These are phyloP conservation scores for Hydrolagus affinis DNA, from an alignment of 2,113 vertebrate species.

Conservation along the genomic window DNA sequence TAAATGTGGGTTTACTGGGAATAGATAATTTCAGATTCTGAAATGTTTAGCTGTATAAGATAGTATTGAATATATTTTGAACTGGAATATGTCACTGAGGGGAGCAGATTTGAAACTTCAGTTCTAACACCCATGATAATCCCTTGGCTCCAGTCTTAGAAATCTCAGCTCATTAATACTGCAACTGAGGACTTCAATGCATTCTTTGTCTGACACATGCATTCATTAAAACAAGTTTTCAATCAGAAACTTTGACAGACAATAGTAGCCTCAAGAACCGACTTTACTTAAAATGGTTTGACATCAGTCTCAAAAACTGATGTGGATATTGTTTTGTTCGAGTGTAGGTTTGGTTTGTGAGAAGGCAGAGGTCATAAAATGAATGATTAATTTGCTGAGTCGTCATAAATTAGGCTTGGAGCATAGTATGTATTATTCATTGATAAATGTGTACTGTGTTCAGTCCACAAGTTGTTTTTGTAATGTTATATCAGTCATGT, in stretches of 20 bases:
- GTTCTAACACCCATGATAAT: constrained; percentile 4
- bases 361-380: constrained; percentile 27
- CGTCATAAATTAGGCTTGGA: constrained; percentile 27
- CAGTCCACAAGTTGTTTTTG: neutral
- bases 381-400: constrained; percentile 32
- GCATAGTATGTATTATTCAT: constrained; percentile 25
- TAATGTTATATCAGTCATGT: neutral
- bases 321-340: constrained; percentile 25
- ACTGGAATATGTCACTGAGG: neutral
- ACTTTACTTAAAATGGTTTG: constrained; percentile 17
- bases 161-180: constrained; percentile 18
- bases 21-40: neutral
- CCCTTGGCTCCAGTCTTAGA: neutral
- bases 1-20: neutral
- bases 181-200: constrained; percentile 1
- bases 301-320: constrained; percentile 27
- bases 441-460: neutral
- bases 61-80: neutral
- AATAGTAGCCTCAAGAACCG: constrained; percentile 14
- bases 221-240: constrained; percentile 17
- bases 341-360: constrained; percentile 18
- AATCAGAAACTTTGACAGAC: neutral
- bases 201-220: constrained; percentile 8
- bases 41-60: neutral
- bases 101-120: neutral